phyloP scores from a whole-genome alignment of 2,113 vertebrate genomes.

The Phalacrocorax brasilianus region DNA sequence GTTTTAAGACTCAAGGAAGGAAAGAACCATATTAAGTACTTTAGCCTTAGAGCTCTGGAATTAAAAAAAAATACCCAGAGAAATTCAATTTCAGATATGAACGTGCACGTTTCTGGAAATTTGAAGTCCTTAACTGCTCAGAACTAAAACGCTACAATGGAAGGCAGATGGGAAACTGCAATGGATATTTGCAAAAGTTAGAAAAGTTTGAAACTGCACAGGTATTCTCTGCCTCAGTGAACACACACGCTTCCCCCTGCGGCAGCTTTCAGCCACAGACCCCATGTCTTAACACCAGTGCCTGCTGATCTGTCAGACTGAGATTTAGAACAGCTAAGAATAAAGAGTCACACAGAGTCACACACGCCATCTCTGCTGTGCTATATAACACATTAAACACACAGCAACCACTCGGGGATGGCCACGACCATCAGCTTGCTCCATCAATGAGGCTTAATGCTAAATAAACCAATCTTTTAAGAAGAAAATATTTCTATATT shows the following conservation, averaged over 20 bases:
- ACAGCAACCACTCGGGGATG: background rate
- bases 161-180: background rate
- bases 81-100: background rate
- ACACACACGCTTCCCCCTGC: background rate
- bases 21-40: background rate
- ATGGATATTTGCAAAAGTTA: background rate
- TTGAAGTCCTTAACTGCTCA: background rate
- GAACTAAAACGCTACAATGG: background rate
- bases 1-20: background rate
- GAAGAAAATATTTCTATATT: background rate
- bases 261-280: background rate
- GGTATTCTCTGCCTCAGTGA: background rate
- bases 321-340: background rate
- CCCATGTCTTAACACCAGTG: background rate
- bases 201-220: background rate
- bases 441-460: background rate
- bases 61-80: background rate
- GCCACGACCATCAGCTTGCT: background rate
- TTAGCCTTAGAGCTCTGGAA: background rate
- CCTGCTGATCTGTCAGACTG: background rate
- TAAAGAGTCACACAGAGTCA: background rate
- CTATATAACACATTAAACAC: background rate
- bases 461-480: background rate
- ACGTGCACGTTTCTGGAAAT: background rate
- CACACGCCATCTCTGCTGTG: background rate